Evolutionary conservation across 2,888 invertebrate genomes (phyloP), one percentile per base, ranked within the genome.

Genomic region (Acronicta alni): DNA sequence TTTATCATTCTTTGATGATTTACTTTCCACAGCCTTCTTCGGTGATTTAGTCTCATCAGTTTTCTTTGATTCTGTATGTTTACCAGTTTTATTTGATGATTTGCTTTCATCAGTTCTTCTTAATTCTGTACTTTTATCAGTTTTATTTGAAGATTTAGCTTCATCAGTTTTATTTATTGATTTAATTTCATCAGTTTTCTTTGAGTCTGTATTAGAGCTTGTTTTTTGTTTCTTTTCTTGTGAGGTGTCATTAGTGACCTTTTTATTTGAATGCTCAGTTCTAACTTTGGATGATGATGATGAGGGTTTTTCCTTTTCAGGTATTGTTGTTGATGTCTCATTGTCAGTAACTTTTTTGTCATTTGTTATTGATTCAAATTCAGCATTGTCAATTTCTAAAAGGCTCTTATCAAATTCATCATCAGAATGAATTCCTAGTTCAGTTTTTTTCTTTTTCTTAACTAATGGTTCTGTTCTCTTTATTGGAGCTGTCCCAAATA

Each of bases 351-450:
- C 3, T 45, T 59, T 65, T 8, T 42, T 20, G 12, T 59, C 16
- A 46, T 60, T 56, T 26, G 37, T 8, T 51, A 74, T 71, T 42
- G 42, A 44, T 54, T 74, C 69, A 45, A 72, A 32, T 30, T 90
- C 85, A 63, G 92, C 81, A 72, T 95, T 95, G 89, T 97, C 97
- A 59, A 97, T 85, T 81, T 96, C 95, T 64, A 95, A 81, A 15
- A 97, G 88, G 16, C 96, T 96, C 75, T 95, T 94, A 78, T 96
- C 96, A 88, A 98, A 97, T 57, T 96, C 96, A 30, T 96, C 95
- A 89, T 97, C 95, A 77, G 95, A 95, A 83, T 96, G 96, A 73
- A 96, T 94, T 26, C 95, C 92, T n/a, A 86, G 84, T 80, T 94
- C 93, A 26, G 92, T 93, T 30, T 86, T 86, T 79, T 87, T 94